Base-by-base conservation (phyloP, 2,888 invertebrate species). In the Ichneumoninae sp. region DNA sequence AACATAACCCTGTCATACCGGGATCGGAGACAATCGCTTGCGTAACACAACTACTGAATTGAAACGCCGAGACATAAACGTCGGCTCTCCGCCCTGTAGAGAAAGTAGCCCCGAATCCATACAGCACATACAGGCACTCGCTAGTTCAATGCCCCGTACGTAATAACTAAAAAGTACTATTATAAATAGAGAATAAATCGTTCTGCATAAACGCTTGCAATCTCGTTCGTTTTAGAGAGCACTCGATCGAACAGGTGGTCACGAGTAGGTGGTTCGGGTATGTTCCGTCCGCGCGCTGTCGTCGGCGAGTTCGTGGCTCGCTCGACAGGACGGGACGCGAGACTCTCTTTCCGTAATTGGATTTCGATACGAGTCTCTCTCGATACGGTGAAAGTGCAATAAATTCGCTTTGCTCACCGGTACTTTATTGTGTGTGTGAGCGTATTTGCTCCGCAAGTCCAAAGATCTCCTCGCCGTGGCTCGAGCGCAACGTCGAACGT, bases 311-410 rank as follows among this genome's bases (percentile, higher is more conserved):
- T 40, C 66, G 47, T 19, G 44, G 13, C 36, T 47, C 69, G 69
- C 50, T 26, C 69, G 47, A 69, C 54, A 44, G 19, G 47, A 77
- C 57, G 44, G 30, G 19, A 10, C 77, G 16, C 57, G 60, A 47
- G 47, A 68, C 66, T 71, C 73, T 68, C 52, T 54, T 83, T 74
- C 85, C 83, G 81, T 85, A 86, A 86, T 86, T 86, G 86, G 85
- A 81, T 86, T 80, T 81, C 85, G 85, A 85, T 86, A 74, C 75
- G 77, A 76, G 66, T 74, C 69, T 40, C 52, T 36, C 66, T 63
- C 50, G n/a, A 16, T 63, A 66, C 74, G 65, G 86, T 85, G 86
- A 86, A 86, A 86, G 86, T 86, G 81, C 83, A 85, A 86, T 86
- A 86, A 85, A 83, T 81, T 81, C 76, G 54, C 44, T 40, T 52